Percentiles rank a stretch among this genome's conserved stretches.
phyloP scores from a whole-genome alignment of 2,113 vertebrate genomes.

The Collichthys lucidus region DNA sequence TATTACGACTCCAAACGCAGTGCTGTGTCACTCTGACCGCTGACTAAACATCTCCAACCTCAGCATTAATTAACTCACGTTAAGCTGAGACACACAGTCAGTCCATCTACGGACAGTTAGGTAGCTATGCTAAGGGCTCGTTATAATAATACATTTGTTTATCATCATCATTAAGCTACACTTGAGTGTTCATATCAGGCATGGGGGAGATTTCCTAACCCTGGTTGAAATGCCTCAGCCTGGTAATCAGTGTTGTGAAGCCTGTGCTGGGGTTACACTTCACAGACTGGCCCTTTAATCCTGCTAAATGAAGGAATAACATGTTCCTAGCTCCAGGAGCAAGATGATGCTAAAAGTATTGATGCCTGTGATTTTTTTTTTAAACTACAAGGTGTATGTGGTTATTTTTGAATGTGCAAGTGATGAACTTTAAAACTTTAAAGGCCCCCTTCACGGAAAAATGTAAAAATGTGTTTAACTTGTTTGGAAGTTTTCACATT shows the following conservation, averaged over 20 bases:
- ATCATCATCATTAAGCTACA: conserved; percentile 9
- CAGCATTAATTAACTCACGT: conserved; percentile 47
- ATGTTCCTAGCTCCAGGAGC: not conserved
- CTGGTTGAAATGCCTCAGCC: conserved; percentile 25
- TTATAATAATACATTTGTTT: not conserved
- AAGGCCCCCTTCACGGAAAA: not conserved
- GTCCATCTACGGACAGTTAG: conserved; percentile 36
- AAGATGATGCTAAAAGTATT: not conserved
- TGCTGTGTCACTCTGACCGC: conserved; percentile 42
- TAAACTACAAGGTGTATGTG: not conserved
- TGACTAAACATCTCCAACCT: conserved; percentile 61
- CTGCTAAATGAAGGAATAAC: not conserved
- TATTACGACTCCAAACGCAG: conserved; percentile 61
- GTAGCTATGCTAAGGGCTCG: not conserved
- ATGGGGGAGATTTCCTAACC: conserved; percentile 12
- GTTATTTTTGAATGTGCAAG: not conserved
- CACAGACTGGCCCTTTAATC: conserved; percentile 19
- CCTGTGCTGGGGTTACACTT: conserved; percentile 1
- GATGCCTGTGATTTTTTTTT: not conserved
- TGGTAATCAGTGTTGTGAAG: not conserved
- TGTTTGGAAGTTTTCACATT: not conserved
- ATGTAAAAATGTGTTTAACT: not conserved
- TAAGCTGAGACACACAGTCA: conserved; percentile 48
- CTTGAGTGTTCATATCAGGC: conserved; percentile 17
- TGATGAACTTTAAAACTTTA: not conserved